Conservation (phyloP, 2,113 vertebrate genomes). For the Pedionomus torquatus region DNA sequence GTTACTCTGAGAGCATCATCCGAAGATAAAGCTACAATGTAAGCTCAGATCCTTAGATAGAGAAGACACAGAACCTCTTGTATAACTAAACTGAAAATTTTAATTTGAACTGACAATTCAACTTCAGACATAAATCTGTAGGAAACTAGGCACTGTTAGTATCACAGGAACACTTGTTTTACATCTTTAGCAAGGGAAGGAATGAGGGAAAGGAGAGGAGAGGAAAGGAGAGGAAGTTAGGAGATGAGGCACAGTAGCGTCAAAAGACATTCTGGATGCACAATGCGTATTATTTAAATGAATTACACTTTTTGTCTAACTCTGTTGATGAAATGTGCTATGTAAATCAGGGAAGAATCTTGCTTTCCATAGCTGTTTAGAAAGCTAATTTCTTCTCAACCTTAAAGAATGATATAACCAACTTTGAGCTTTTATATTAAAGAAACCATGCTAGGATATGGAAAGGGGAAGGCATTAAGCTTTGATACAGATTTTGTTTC, state of each 20-base stretch:
- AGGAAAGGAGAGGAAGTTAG: too few relatives aligned
- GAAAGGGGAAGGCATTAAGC: background rate
- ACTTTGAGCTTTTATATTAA: background rate
- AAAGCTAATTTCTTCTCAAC: background rate
- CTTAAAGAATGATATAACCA: background rate
- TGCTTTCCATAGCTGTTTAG: background rate
- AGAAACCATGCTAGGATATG: background rate
- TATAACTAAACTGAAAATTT: background rate
- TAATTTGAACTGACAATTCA: background rate
- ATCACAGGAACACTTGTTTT: background rate
- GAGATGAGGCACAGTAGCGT: background rate
- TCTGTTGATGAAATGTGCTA: background rate
- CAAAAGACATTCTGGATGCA: background rate
- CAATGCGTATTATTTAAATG: background rate
- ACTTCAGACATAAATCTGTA: background rate
- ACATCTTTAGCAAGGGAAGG: background rate
- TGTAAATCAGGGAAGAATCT: background rate
- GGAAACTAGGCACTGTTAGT: background rate
- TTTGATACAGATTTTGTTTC: background rate
- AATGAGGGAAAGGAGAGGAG: too few relatives aligned
- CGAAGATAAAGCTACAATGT: background rate
- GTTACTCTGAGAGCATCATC: background rate
- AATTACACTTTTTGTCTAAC: background rate
- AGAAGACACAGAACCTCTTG: background rate
- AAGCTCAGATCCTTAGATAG: background rate